Evolutionary conservation across 2,113 vertebrate species (phyloP), one percentile per base, ranked within the genome.

Genomic region (Neogale vison): DNA sequence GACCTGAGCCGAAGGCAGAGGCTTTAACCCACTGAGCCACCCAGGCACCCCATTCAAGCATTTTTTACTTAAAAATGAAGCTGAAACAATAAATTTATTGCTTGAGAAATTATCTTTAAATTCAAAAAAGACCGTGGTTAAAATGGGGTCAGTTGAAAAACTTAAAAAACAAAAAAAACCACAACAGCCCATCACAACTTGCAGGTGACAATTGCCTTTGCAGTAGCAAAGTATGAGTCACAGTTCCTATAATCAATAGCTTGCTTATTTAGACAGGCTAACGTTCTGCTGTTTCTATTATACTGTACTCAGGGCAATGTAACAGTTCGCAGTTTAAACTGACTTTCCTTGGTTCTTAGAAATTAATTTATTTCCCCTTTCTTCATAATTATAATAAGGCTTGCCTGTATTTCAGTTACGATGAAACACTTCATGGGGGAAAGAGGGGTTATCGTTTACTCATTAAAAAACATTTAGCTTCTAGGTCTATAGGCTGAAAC

Each of bases 31-130:
- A 55, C 52, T 55, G 52, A 55, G 17, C 52, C 17, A 55, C 52
- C 52, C 52, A 55, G 17, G 52, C 17, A 18, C 5, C 52, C 1
- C 36, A 63, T 55, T 42, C 8, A 50, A 81, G 23, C 59, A 61
- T 61, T 61, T 61, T 93, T 88, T 86, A 85, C 57, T 94, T 90
- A 95, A 90, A 97, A 87, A 77, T 74, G 42, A 91, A 92, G 76
- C n/a, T 91, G 55, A 89, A 97, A 71, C 57, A 79, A 67, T 83
- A 88, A 69, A 39, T 81, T 39, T 9, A 61, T 23, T 92, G 36
- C 34, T 79, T 65, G 63, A 63, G 6, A 74, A 80, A 88, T 96
- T 95, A 71, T 80, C 71, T 83, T 95, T 2, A 76, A 91, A 13
- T 76, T 81, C 39, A 72, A 29, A 67, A 95, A 29, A 67, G 55